phyloP scores from a whole-genome alignment of 2,797 vertebrate genomes.

The Gouania willdenowi region DNA sequence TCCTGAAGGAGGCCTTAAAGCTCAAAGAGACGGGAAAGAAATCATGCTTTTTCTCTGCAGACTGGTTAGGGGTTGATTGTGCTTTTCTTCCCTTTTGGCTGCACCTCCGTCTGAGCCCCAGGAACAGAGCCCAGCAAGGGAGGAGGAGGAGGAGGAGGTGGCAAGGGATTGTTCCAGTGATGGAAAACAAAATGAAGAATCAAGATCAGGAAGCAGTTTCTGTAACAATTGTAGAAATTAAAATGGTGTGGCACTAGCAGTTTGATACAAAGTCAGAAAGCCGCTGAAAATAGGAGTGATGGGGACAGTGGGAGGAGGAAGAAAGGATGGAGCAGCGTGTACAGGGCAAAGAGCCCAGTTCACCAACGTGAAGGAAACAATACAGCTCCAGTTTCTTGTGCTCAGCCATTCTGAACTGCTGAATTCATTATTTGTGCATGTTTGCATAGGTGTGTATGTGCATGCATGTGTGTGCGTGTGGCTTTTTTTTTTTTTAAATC shows the following conservation, averaged over 20 bases:
- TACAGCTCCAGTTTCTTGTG: constrained; percentile 65
- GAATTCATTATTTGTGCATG: constrained; percentile 54
- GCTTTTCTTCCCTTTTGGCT: constrained; percentile 77
- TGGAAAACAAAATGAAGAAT: constrained; percentile 62
- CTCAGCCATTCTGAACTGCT: constrained; percentile 60
- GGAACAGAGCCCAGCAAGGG: constrained; percentile 73
- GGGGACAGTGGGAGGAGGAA: constrained; percentile 22
- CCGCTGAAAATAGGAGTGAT: constrained; percentile 34
- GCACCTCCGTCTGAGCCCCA: constrained; percentile 67
- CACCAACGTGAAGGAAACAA: constrained; percentile 65
- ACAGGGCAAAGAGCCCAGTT: constrained; percentile 63
- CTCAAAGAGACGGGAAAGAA: constrained; percentile 32
- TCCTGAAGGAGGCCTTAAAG: constrained; percentile 31
- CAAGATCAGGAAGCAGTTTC: constrained; percentile 66
- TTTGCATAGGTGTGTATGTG: constrained; percentile 17
- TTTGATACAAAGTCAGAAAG: constrained; percentile 60
- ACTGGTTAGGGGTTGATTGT: constrained; percentile 62
- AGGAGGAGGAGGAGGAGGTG: constrained; percentile 33
- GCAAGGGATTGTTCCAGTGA: constrained; percentile 66
- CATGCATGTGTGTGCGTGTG: constrained; percentile 16
- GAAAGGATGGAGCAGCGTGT: constrained; percentile 45
- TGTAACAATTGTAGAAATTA: constrained; percentile 62
- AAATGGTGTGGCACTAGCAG: constrained; percentile 46
- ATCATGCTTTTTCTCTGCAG: constrained; percentile 45
- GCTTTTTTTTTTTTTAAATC: constrained; percentile 24